Conservation (phyloP, 2,797 vertebrate species). For the Ispidina picta region DNA sequence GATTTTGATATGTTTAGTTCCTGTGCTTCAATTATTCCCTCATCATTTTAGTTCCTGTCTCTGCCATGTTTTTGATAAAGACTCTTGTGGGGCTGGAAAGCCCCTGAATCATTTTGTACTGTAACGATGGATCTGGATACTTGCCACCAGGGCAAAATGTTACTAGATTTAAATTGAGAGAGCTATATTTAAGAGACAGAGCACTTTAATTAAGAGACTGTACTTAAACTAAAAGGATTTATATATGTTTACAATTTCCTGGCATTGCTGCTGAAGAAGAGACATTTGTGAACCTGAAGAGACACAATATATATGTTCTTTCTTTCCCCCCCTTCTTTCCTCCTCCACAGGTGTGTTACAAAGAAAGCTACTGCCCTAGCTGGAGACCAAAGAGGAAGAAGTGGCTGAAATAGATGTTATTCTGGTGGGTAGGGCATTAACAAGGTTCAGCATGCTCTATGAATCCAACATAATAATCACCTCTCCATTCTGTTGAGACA, state of each 20-base stretch:
- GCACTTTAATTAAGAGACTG: constrained; percentile 46
- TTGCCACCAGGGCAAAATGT: constrained; percentile 32
- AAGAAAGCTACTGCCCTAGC: background rate
- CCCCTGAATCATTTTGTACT: constrained; percentile 9
- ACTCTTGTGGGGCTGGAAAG: background rate
- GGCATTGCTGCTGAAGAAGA: background rate
- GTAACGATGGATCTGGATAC: background rate
- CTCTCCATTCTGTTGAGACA: background rate
- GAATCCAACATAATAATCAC: background rate
- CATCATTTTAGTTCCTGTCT: constrained; percentile 26
- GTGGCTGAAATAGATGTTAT: background rate
- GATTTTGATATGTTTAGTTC: background rate
- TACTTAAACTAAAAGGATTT: constrained; percentile 10
- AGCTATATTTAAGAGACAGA: constrained; percentile 32
- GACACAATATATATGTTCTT: background rate
- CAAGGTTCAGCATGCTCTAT: background rate
- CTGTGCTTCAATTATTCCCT: constrained; percentile 32
- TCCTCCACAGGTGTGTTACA: background rate
- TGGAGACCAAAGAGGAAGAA: background rate
- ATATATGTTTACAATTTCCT: constrained; percentile 25
- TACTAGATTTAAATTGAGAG: constrained; percentile 19
- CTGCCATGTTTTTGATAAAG: constrained; percentile 11
- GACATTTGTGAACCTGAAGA: background rate
- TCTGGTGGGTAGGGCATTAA: background rate
- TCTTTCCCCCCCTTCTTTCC: accelerated